Base-by-base conservation (phyloP, 2,888 invertebrate genomes). In the Scaptomyza reducta region DNA sequence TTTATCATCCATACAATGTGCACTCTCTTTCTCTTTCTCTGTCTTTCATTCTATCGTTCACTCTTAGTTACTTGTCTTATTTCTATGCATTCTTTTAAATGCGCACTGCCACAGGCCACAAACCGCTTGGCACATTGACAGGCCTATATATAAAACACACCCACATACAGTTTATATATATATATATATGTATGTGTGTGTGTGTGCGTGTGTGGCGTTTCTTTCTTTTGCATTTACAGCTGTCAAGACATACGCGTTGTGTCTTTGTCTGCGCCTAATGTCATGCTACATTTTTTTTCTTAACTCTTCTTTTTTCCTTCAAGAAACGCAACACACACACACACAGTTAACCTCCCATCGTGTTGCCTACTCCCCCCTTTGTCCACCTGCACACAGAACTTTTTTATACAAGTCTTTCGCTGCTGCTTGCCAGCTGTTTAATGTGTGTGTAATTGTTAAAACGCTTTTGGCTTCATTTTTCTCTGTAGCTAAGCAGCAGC, bases 391-490 rank as follows among this genome's bases (percentile, higher is more conserved):
- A 13, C 47, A 13, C 16, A 46, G 31, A 74, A 63, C 47, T 70
- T 31, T 31, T 31, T 68, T 51, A 22, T 22, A 22, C 22, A 22
- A 22, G 22, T 5, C 22, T 59, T 67, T 65, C 53, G 29, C 31
- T 56, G 29, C 44, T 49, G 44, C 58, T 61, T 68, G 25, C 22
- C 22, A 22, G 22, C 65, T 80, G 80, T 70, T 74, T 81, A 89
- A 89, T 88, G 87, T 82, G 89, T 88, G 87, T 89, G 80, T 89
- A 89, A 89, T 89, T 89, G 89, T 82, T 71, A 79, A 80, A 76
- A 80, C 78, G 76, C 80, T 71, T 71, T 71, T 40, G 57, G 53
- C 82, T 67, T 42, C 44, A 27, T 59, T 61, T 58, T 57, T 45
- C 62, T 50, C 38, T 42, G 29, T 44, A 57, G 57, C 68, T 44